Percentiles rank a stretch among this genome's conserved stretches.
These are phyloP conservation scores for Taphrorychus bicolor DNA, from an alignment of 2,888 invertebrate species.

Conservation along the genomic window DNA sequence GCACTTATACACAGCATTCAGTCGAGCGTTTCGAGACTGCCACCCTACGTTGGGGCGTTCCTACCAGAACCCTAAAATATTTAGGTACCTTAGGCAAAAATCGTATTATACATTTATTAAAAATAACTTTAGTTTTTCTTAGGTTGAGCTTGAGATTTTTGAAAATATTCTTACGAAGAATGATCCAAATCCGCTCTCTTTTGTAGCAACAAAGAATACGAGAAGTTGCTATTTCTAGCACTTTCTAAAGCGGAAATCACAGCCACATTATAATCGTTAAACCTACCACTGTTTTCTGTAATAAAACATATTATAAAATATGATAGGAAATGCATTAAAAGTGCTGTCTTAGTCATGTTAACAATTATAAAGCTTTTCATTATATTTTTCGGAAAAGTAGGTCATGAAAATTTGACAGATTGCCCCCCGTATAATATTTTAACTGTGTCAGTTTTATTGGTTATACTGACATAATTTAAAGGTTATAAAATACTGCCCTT, in stretches of 20 bases:
- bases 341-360: not conserved
- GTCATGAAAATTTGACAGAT: too few relatives aligned
- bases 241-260: conserved; percentile 18
- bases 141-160: too few relatives aligned
- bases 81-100: too few relatives aligned
- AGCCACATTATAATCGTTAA: conserved; percentile 27
- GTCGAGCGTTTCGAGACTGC: not conserved
- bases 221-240: conserved; percentile 29
- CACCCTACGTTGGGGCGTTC: not conserved
- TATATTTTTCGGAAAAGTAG: too few relatives aligned
- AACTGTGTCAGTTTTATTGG: too few relatives aligned
- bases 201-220: conserved; percentile 39
- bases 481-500: too few relatives aligned
- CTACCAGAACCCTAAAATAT: not conserved
- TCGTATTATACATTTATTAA: too few relatives aligned
- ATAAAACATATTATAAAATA: not conserved
- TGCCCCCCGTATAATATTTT: too few relatives aligned
- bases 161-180: not conserved
- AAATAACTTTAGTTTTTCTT: too few relatives aligned
- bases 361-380: not conserved
- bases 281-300: not conserved
- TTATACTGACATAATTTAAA: too few relatives aligned
- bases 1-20: not conserved
- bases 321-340: not conserved
- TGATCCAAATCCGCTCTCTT: not conserved